Evolutionary conservation across 1,140 invertebrate species (phyloP).

Genomic region (Diplogasteroides magnus): DNA sequence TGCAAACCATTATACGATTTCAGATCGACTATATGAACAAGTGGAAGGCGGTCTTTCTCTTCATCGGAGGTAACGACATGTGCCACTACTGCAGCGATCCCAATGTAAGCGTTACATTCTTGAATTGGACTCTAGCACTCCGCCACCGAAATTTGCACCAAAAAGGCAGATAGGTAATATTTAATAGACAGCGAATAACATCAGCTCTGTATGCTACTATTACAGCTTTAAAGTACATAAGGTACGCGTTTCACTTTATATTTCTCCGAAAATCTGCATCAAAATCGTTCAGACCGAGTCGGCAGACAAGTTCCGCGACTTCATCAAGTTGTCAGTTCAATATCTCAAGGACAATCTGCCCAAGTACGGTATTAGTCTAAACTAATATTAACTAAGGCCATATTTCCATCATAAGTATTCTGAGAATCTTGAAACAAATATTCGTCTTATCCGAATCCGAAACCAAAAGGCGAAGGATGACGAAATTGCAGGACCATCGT

Average conservation of each 20-base stretch:
- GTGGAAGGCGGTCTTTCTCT: background rate
- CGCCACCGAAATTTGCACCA: too few species aligned
- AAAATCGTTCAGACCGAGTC: background rate
- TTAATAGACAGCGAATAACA: too few species aligned
- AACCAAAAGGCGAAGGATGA: conserved; percentile 54
- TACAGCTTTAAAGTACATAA: too few species aligned
- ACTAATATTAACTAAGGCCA: background rate
- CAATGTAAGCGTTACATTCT: too few species aligned
- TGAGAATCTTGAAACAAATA: conserved; percentile 15
- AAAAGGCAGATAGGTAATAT: too few species aligned
- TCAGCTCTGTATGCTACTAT: too few species aligned
- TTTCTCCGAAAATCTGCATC: too few species aligned
- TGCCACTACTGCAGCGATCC: background rate
- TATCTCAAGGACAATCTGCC: conserved; percentile 61
- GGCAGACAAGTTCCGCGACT: background rate
- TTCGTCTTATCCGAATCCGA: too few species aligned
- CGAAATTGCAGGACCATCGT: conserved; percentile 43
- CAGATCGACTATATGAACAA: conserved; percentile 12
- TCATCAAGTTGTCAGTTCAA: conserved; percentile 57
- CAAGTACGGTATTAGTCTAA: conserved; percentile 1
- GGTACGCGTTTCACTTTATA: too few species aligned
- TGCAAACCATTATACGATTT: too few species aligned
- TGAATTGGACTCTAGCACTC: too few species aligned
- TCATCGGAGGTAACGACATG: background rate
- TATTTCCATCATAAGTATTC: background rate